Evolutionary conservation across 2,797 vertebrate species (phyloP).

Genomic region (Setipinna tenuifilis): DNA sequence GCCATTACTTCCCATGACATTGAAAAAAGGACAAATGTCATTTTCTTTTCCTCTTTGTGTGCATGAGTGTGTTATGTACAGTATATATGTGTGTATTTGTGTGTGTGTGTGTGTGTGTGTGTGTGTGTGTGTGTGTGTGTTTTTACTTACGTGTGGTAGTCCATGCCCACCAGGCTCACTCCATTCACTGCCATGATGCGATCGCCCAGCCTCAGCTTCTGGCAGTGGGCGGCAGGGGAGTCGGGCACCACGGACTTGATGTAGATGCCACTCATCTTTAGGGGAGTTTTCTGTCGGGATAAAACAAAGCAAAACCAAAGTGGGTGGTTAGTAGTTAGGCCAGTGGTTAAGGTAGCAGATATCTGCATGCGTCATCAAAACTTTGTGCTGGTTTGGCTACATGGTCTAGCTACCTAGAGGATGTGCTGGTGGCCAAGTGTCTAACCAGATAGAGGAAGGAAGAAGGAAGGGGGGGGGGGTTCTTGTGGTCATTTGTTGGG

Average conservation of each 20-base stretch:
- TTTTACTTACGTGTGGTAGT: constrained; percentile 71
- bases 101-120: neutral
- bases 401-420: neutral
- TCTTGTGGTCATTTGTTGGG: neutral
- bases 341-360: neutral
- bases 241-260: constrained; percentile 79
- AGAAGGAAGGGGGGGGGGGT: neutral
- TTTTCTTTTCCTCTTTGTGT: neutral
- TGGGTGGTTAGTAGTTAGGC: neutral
- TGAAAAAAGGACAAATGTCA: neutral
- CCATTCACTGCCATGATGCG: constrained; percentile 82
- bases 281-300: constrained; percentile 65
- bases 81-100: neutral
- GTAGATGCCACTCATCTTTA: constrained; percentile 75
- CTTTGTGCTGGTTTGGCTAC: neutral
- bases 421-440: neutral
- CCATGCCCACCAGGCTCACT: constrained; percentile 77
- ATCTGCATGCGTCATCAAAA: neutral
- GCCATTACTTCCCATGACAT: neutral
- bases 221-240: constrained; percentile 73
- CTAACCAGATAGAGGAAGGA: neutral
- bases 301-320: neutral
- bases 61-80: too few species aligned
- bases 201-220: constrained; percentile 70
- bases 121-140: neutral